These are phyloP conservation scores for Archilochus colubris DNA, from an alignment of 2,113 vertebrate species.

Conservation along the genomic window DNA sequence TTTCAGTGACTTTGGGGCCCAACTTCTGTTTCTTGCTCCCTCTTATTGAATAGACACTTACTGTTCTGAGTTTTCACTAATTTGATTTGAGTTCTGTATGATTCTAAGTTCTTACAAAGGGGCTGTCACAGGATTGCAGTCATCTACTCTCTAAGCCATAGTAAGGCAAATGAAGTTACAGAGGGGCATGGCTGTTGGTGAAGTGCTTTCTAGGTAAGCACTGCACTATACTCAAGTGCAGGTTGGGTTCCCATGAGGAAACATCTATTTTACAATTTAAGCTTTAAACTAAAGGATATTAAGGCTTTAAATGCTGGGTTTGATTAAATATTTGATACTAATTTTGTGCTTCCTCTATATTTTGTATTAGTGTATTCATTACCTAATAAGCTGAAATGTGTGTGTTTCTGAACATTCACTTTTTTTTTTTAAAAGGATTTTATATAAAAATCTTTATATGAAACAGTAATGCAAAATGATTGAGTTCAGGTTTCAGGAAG, in stretches of 20 bases:
- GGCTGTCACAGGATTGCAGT: background rate
- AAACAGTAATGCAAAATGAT: background rate
- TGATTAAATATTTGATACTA: background rate
- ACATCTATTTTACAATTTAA: background rate
- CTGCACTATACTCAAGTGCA: background rate
- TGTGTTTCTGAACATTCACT: background rate
- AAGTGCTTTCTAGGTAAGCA: background rate
- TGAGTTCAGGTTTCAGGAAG: background rate
- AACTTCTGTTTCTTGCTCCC: background rate
- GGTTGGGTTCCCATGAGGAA: background rate
- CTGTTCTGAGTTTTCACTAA: background rate
- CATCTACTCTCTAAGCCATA: background rate
- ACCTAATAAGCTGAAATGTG: rapidly evolving
- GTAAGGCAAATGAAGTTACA: background rate
- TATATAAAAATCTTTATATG: background rate
- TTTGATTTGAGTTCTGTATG: background rate
- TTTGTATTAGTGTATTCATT: background rate
- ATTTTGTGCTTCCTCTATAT: background rate
- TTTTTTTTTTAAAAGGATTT: background rate
- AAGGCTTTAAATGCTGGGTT: background rate
- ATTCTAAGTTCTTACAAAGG: background rate
- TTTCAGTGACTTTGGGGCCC: background rate
- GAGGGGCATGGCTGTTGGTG: rapidly evolving
- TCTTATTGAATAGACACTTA: background rate
- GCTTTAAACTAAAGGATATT: background rate